phyloP scores from a whole-genome alignment of 2,888 invertebrate species.

The Melieria picta region DNA sequence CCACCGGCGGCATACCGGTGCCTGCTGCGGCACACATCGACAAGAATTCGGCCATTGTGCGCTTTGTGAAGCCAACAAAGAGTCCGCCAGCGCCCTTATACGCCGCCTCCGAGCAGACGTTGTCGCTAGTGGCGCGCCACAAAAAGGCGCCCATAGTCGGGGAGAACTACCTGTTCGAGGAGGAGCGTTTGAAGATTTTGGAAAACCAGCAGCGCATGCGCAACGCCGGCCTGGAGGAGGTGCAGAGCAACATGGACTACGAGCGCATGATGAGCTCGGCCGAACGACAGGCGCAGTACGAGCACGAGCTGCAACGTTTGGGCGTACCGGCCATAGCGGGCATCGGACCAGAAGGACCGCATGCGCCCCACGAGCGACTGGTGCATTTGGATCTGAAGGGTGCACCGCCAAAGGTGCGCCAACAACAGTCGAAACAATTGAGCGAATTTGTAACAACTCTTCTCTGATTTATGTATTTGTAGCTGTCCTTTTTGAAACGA shows the following conservation, averaged over 20 bases:
- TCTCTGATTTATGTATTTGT: slow-evolving; percentile 1
- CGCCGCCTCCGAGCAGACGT: slow-evolving; percentile 41
- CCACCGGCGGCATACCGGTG: slow-evolving; percentile 30
- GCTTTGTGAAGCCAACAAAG: slow-evolving; percentile 57
- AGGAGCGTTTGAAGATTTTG: slow-evolving; percentile 63
- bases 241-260: slow-evolving; percentile 57
- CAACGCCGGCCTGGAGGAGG: slow-evolving; percentile 61
- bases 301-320: slow-evolving; percentile 64
- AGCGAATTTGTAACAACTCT: neutral
- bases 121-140: slow-evolving; percentile 49
- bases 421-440: neutral
- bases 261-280: slow-evolving; percentile 60
- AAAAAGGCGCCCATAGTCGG: slow-evolving; percentile 56
- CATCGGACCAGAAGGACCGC: slow-evolving; percentile 62
- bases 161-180: slow-evolving; percentile 63
- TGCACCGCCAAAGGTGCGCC: slow-evolving; percentile 72
- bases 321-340: slow-evolving; percentile 63
- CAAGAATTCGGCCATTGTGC: slow-evolving; percentile 42
- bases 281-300: slow-evolving; percentile 64
- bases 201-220: slow-evolving; percentile 66
- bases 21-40: slow-evolving; percentile 32
- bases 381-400: slow-evolving; percentile 84
- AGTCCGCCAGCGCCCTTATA: slow-evolving; percentile 39
- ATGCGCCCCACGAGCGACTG: slow-evolving; percentile 67
- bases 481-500: slow-evolving; percentile 71